Evolutionary conservation across 2,113 vertebrate species (phyloP).

Genomic region (Petrocephalus microphthalmus): DNA sequence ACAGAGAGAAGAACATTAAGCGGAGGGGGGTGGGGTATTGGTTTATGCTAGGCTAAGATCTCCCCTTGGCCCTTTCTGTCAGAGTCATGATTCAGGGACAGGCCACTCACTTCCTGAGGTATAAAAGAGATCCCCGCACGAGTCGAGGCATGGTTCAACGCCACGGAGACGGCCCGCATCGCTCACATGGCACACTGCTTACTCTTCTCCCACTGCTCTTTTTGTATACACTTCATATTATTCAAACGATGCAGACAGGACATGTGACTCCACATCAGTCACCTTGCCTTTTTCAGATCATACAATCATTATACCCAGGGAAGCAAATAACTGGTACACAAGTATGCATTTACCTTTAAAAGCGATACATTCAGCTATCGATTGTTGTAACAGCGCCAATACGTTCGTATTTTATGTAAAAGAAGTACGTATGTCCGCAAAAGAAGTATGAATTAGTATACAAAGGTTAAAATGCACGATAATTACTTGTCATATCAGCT

Average conservation of each 20-base stretch:
- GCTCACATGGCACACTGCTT: not conserved
- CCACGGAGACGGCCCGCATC: not conserved
- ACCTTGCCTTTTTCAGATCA: not conserved
- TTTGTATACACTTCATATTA: not conserved
- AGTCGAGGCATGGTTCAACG: not conserved
- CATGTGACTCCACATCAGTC: not conserved
- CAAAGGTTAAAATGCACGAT: too few species aligned
- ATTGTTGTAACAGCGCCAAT: too few species aligned
- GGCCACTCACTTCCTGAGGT: not conserved
- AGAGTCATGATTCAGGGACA: conserved; percentile 3
- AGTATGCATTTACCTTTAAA: too few species aligned
- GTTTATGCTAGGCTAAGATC: conserved; percentile 14
- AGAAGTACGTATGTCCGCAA: too few species aligned
- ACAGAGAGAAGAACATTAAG: not conserved
- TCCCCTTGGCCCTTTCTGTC: conserved; percentile 1
- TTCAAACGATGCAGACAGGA: not conserved
- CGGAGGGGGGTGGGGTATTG: not conserved
- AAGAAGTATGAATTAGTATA: too few species aligned
- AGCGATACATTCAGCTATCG: too few species aligned
- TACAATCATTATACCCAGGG: not conserved
- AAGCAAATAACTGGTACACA: too few species aligned
- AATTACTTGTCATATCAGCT: too few species aligned
- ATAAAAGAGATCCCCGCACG: not conserved
- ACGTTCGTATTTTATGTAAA: too few species aligned
- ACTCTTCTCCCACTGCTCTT: not conserved